phyloP scores from a whole-genome alignment of 2,888 invertebrate genomes.

The Euproctis similis region DNA sequence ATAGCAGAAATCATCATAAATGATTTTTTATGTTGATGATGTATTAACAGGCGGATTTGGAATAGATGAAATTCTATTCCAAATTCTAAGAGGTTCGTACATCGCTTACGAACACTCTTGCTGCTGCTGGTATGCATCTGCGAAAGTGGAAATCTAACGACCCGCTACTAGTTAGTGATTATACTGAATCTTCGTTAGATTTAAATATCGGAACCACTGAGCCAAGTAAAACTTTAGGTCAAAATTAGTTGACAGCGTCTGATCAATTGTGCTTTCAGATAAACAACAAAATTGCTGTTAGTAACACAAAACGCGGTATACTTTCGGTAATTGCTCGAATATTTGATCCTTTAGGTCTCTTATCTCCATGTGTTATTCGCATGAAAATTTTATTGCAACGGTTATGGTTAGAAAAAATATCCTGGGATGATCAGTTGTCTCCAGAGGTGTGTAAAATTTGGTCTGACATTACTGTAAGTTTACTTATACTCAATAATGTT shows the following conservation, averaged over 20 bases:
- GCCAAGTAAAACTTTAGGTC: constrained; percentile 3
- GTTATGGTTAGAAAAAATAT: constrained; percentile 18
- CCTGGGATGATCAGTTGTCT: constrained; percentile 19
- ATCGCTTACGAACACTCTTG: no score
- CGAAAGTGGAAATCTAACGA: constrained; percentile 8
- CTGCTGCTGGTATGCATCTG: constrained; percentile 16
- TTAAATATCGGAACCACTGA: constrained; percentile 6
- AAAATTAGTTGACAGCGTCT: constrained; percentile 12
- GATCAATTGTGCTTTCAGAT: constrained; percentile 5
- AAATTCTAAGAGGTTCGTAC: constrained; percentile 9
- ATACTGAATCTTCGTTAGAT: constrained; percentile 5
- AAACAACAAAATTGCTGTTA: not conserved
- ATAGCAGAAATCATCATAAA: constrained; percentile 1
- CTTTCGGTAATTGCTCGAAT: constrained; percentile 13
- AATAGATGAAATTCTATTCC: constrained; percentile 6
- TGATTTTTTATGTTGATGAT: constrained; percentile 18
- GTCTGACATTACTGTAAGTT: not conserved
- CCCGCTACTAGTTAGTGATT: constrained; percentile 6
- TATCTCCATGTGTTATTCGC: constrained; percentile 15
- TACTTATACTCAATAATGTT: no score
- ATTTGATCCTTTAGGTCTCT: constrained; percentile 22
- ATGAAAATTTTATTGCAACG: constrained; percentile 21
- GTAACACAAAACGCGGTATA: constrained; percentile 2
- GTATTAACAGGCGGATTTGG: not conserved
- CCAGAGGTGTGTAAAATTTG: not conserved